These are phyloP conservation scores for Paratilapia polleni DNA, from an alignment of 2,113 vertebrate species.

Conservation along the genomic window DNA sequence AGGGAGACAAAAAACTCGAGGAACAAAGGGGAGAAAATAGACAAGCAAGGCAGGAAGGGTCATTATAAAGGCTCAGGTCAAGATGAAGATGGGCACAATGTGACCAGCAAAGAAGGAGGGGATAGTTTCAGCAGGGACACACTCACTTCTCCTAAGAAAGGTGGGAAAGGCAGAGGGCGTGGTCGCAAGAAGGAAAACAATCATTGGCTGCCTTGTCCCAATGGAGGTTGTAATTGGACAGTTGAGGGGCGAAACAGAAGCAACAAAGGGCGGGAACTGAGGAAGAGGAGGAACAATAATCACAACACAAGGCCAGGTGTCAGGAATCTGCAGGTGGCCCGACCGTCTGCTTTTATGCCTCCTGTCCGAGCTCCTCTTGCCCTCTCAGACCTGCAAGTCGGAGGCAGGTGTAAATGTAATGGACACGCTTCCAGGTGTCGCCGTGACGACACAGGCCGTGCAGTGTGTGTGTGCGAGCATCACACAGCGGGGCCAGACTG, in stretches of 20 bases:
- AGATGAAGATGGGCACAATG: slow-evolving; percentile 75
- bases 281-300: slow-evolving; percentile 80
- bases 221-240: slow-evolving; percentile 71
- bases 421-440: slow-evolving; percentile 86
- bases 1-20: slow-evolving; percentile 55
- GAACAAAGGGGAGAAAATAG: slow-evolving; percentile 52
- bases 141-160: slow-evolving; percentile 53
- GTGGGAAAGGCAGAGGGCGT: slow-evolving; percentile 52
- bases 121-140: slow-evolving; percentile 32
- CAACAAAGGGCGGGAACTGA: slow-evolving; percentile 73
- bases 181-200: slow-evolving; percentile 66
- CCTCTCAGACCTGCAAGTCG: slow-evolving; percentile 86
- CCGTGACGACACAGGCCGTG: slow-evolving; percentile 73
- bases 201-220: slow-evolving; percentile 66
- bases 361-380: slow-evolving; percentile 53
- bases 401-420: slow-evolving; percentile 87
- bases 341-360: slow-evolving; percentile 19
- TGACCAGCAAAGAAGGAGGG: slow-evolving; percentile 75
- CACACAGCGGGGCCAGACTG: slow-evolving; percentile 86
- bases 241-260: slow-evolving; percentile 60
- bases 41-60: slow-evolving; percentile 64
- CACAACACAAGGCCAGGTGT: slow-evolving; percentile 42
- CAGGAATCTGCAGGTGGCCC: slow-evolving; percentile 41
- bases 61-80: slow-evolving; percentile 66
- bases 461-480: slow-evolving; percentile 83